Percentiles rank a stretch among this genome's conserved stretches.
Evolutionary conservation across 2,888 invertebrate species (phyloP).

Genomic region (Agrochola lychnidis): DNA sequence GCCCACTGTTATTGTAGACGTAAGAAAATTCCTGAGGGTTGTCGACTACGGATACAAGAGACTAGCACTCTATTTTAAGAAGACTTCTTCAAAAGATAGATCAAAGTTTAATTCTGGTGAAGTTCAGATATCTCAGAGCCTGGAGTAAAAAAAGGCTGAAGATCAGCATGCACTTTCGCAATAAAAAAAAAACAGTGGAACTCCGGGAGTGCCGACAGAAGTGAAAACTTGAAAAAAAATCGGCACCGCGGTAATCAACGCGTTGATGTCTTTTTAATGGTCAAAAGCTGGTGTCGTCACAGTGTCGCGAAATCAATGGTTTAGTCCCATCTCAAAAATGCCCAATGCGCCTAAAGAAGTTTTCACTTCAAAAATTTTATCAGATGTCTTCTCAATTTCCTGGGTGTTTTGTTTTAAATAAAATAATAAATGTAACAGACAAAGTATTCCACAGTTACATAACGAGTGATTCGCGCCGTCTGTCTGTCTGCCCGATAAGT

Average conservation of each 20-base stretch:
- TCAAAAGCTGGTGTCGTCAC: too few relatives aligned
- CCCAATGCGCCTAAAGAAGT: too few relatives aligned
- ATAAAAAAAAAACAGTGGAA: not conserved
- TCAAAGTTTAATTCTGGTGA: not conserved
- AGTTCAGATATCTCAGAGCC: not conserved
- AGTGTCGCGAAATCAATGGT: too few relatives aligned
- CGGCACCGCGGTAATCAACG: too few relatives aligned
- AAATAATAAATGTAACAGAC: conserved; percentile 19
- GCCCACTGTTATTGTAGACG: not conserved
- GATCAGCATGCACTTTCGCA: not conserved
- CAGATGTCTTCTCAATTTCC: not conserved
- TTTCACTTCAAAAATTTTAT: not conserved
- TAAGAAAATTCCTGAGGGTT: not conserved
- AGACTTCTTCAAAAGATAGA: not conserved
- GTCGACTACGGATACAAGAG: not conserved
- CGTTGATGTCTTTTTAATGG: too few relatives aligned
- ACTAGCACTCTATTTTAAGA: not conserved
- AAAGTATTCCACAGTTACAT: conserved; percentile 52
- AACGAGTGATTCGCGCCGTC: conserved; percentile 73
- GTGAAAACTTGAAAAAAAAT: too few relatives aligned
- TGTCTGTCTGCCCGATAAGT: conserved; percentile 72
- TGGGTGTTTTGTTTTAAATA: not conserved
- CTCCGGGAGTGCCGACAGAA: too few relatives aligned
- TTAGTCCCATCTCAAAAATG: too few relatives aligned
- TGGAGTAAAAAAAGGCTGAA: not conserved